Percentiles rank a stretch among this genome's conserved stretches.
phyloP scores from a whole-genome alignment of 2,888 invertebrate genomes.

The Petrolisthes cinctipes region DNA sequence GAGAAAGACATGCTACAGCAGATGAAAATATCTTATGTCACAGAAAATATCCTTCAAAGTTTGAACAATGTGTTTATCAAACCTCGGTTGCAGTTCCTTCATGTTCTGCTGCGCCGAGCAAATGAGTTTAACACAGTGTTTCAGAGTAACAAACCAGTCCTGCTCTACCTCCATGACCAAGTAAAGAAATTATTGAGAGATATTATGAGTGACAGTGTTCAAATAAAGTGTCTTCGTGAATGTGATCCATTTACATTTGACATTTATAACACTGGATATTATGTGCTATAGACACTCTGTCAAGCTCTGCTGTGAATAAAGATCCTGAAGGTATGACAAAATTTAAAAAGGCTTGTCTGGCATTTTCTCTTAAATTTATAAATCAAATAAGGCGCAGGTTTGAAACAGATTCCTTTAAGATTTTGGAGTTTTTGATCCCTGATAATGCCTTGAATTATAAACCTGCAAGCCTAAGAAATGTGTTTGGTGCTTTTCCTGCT shows the following conservation, averaged over 20 bases:
- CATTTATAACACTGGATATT: slow-evolving; percentile 3
- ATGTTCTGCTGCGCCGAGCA: slow-evolving; percentile 9
- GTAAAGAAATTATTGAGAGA: slow-evolving; percentile 12
- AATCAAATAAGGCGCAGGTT: slow-evolving; percentile 27
- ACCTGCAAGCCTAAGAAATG: slow-evolving; percentile 8
- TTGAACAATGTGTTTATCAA: slow-evolving; percentile 17
- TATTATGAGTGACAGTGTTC: slow-evolving; percentile 13
- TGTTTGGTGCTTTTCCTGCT: slow-evolving; percentile 12
- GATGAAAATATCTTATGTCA: background rate
- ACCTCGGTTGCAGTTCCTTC: slow-evolving; percentile 24
- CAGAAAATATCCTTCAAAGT: slow-evolving; percentile 19
- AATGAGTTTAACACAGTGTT: slow-evolving; percentile 31
- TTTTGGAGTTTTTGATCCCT: slow-evolving; percentile 15
- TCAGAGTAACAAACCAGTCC: background rate
- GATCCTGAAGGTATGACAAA: slow-evolving; percentile 30
- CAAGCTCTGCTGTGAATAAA: slow-evolving; percentile 13
- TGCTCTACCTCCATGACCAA: slow-evolving; percentile 26
- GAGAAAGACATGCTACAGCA: background rate
- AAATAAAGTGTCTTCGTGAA: background rate
- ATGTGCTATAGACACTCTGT: slow-evolving; percentile 37
- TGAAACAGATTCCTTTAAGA: slow-evolving; percentile 24
- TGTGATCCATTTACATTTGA: slow-evolving; percentile 35
- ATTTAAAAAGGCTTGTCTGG: slow-evolving; percentile 1
- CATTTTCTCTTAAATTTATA: slow-evolving; percentile 24
- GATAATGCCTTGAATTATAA: slow-evolving; percentile 26